Base-by-base conservation (phyloP, 2,888 invertebrate genomes). In the Pterostichus niger region DNA sequence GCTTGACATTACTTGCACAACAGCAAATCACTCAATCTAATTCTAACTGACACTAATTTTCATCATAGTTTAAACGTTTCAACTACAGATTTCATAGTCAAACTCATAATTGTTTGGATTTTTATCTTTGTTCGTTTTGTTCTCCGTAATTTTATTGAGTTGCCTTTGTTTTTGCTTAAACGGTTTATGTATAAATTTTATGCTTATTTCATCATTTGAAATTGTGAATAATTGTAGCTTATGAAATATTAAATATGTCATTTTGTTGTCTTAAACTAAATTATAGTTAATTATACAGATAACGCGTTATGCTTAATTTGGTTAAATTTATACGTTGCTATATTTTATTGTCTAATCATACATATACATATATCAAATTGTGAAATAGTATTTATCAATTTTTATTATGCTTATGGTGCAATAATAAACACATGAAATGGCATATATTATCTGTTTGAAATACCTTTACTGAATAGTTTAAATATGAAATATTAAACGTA, bases 1-100 rank as follows among this genome's bases (percentile, higher is more conserved):
- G 56, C 56, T 56, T 56, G 15, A 4, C 56, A 56, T 56, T 56
- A 11, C 11, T 49, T n/a, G 11, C 13, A 56, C 24, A 24, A 24
- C 56, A 40, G 56, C 68, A 73, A 73, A 73, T 73, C 44, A 17
- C 73, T 73, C 73, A 46, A 73, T 73, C 73, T 49, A 49, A 73
- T 73, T 73, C 49, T 33, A 44, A 68, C 35, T 68, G 17, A 46
- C 44, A 9, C 11, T 17, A 13, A 46, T 56, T 56, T 56, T 56
- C 15, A 24, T 56, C 56, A 56, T 56, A 17, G 56, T 17, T 56
- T 56, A 24, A 56, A 56, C 17, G 17, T 17, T 56, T 31, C 0
- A 49, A 49, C 17, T 4, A 17, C 56, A 56, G 56, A 56, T 15
- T 56, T 56, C 13, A 49, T 13, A 49, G 40, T 6, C 40, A 40